phyloP scores from a whole-genome alignment of 2,113 vertebrate species.

The Haemorhous mexicanus region DNA sequence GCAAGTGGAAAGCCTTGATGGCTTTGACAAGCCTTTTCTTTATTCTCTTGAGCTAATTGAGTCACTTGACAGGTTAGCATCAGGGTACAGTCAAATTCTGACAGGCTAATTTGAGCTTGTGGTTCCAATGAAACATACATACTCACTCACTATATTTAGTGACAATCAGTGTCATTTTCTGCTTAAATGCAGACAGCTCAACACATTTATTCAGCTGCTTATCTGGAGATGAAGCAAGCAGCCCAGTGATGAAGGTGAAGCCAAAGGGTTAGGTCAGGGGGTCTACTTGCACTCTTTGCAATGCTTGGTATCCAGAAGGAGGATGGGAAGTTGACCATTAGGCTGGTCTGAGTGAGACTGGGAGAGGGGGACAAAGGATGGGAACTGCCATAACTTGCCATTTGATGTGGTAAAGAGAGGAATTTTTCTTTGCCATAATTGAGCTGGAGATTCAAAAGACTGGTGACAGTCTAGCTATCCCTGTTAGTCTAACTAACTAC shows the following conservation, averaged over 20 bases:
- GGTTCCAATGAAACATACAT: conserved; percentile 62
- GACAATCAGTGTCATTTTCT: conserved; percentile 75
- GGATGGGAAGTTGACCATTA: not conserved
- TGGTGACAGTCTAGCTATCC: not conserved
- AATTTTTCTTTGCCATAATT: not conserved
- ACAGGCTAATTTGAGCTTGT: conserved; percentile 75
- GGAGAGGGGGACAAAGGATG: not conserved
- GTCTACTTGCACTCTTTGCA: not conserved
- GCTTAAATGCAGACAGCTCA: conserved; percentile 54
- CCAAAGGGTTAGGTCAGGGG: not conserved
- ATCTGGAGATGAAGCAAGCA: conserved; percentile 1
- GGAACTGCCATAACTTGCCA: not conserved
- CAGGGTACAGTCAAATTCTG: conserved; percentile 62
- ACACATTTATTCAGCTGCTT: conserved; percentile 21
- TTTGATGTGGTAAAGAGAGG: not conserved
- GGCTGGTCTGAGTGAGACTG: not conserved
- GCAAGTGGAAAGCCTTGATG: conserved; percentile 19
- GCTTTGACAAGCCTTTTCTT: conserved; percentile 69
- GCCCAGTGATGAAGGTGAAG: not conserved
- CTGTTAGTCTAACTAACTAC: not conserved
- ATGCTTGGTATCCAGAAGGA: not conserved
- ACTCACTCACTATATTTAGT: conserved; percentile 66
- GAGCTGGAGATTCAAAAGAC: not conserved
- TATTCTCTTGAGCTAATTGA: conserved; percentile 72
- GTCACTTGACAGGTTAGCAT: conserved; percentile 66